These are phyloP conservation scores for Cynocephalus volans DNA, from an alignment of 2,113 vertebrate species.

Conservation along the genomic window DNA sequence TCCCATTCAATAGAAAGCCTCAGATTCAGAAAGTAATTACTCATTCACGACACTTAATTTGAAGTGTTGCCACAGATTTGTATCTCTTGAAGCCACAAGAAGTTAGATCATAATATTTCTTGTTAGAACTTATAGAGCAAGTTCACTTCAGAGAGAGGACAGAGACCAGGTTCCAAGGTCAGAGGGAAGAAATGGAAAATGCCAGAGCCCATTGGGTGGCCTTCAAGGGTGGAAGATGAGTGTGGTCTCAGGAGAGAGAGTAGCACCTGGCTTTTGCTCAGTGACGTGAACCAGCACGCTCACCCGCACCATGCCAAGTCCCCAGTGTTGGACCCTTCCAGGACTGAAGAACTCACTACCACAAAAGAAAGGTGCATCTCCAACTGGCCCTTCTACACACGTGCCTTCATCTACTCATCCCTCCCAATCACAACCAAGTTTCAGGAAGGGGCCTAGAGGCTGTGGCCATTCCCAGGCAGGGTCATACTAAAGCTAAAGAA, in stretches of 20 bases:
- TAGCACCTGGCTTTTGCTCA: rapidly evolving
- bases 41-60: constrained; percentile 84
- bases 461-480: rapidly evolving
- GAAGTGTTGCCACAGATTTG: constrained; percentile 84
- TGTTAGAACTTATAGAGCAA: constrained; percentile 76
- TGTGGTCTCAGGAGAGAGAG: not conserved
- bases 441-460: not conserved
- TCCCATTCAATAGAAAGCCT: constrained; percentile 80
- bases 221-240: rapidly evolving
- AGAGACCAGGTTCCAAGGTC: not conserved
- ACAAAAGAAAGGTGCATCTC: not conserved
- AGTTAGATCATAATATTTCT: constrained; percentile 76
- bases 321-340: not conserved
- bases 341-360: not conserved
- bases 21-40: constrained; percentile 85
- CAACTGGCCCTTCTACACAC: rapidly evolving
- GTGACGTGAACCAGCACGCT: rapidly evolving
- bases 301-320: rapidly evolving
- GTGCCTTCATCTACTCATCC: rapidly evolving
- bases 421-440: rapidly evolving
- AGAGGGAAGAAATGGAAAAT: not conserved
- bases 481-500: not conserved
- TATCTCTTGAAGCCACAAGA: constrained; percentile 83
- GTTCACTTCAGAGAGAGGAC: constrained; percentile 74
- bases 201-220: constrained; percentile 17